Percentiles rank a stretch among this genome's conserved stretches.
These are phyloP conservation scores for Schlechtendalia chinensis DNA, from an alignment of 1,140 invertebrate species.

Conservation along the genomic window DNA sequence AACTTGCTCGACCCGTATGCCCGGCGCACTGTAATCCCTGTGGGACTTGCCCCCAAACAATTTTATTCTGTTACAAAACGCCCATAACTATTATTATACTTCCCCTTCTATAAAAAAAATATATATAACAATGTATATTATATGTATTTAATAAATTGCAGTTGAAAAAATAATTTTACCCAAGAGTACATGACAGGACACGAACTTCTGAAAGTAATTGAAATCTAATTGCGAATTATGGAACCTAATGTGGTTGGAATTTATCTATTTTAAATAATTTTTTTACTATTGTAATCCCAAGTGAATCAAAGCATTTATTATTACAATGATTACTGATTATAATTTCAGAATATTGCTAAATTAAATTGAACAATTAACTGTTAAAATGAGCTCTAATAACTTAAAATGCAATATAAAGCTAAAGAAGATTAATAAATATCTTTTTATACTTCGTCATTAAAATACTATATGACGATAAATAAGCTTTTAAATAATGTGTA, in stretches of 20 bases:
- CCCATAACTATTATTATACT: slow-evolving; percentile 34
- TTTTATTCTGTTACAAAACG: slow-evolving; percentile 42
- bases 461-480: too few relatives aligned
- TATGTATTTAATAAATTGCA: slow-evolving; percentile 16
- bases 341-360: background rate
- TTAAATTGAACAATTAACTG: too few relatives aligned
- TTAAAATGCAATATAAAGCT: too few relatives aligned
- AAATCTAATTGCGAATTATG: slow-evolving; percentile 31
- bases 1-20: slow-evolving; percentile 45
- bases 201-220: slow-evolving; percentile 32
- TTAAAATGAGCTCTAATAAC: too few relatives aligned
- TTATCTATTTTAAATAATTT: background rate
- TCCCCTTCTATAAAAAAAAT: background rate
- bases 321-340: slow-evolving; percentile 1
- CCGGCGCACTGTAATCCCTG: slow-evolving; percentile 34
- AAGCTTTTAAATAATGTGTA: too few relatives aligned
- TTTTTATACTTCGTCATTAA: too few relatives aligned
- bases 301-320: background rate
- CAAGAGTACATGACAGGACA: slow-evolving; percentile 35
- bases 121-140: background rate
- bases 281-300: background rate
- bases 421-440: too few relatives aligned
- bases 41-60: slow-evolving; percentile 37
- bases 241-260: background rate
- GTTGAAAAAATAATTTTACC: slow-evolving; percentile 46